Evolutionary conservation across 2,888 invertebrate species (phyloP).

Genomic region (Xestoiulus laeticollis): DNA sequence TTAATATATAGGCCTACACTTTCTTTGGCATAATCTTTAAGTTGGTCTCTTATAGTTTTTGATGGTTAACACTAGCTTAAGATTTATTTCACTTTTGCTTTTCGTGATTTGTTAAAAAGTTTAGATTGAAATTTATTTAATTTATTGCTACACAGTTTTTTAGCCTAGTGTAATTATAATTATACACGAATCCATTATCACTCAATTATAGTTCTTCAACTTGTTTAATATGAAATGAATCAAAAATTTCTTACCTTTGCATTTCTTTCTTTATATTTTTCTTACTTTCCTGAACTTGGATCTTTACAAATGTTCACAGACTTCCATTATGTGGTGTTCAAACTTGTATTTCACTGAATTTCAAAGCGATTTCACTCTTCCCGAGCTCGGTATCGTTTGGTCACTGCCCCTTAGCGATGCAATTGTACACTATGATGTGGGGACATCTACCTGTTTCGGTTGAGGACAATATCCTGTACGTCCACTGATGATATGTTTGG

Average conservation of each 20-base stretch:
- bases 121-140: no score
- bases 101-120: no score
- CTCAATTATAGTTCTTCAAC: no score
- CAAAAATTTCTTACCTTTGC: neutral
- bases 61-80: no score
- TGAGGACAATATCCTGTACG: conserved; percentile 25
- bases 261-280: neutral
- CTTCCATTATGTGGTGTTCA: neutral
- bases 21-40: no score
- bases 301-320: neutral
- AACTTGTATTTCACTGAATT: neutral
- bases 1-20: no score
- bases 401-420: conserved; percentile 16
- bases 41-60: no score
- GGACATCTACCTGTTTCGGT: conserved; percentile 1
- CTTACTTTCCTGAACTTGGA: neutral
- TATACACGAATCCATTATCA: no score
- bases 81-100: no score
- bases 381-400: neutral
- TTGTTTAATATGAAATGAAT: no score
- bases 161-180: no score
- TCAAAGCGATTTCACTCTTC: neutral
- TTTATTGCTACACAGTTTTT: no score
- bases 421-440: neutral
- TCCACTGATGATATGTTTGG: conserved; percentile 23